A percentile compares a stretch with the other conserved stretches of the same genome.
Conservation (phyloP, 2,888 invertebrate genomes). For the Frankliniella intonsa region DNA sequence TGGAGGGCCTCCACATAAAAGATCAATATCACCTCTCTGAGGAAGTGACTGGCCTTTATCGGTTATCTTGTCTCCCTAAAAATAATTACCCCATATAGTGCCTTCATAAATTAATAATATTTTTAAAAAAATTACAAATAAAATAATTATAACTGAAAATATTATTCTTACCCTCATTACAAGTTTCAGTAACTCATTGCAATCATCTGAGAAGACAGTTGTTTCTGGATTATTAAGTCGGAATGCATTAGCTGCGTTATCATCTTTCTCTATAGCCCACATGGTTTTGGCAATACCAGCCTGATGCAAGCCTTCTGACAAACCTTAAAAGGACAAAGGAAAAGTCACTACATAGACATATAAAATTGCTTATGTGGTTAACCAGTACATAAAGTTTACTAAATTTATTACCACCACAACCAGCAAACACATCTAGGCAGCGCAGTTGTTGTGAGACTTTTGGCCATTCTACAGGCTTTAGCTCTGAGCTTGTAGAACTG, state of each 20-base stretch:
- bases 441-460: constrained; percentile 53
- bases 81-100: constrained; percentile 8
- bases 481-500: constrained; percentile 42
- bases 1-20: constrained; percentile 81
- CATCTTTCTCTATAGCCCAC: constrained; percentile 80
- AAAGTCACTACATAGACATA: neutral
- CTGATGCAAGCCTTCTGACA: constrained; percentile 68
- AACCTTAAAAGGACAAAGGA: constrained; percentile 46
- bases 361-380: neutral
- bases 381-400: no score
- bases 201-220: constrained; percentile 76
- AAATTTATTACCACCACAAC: constrained; percentile 63
- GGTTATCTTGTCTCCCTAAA: constrained; percentile 51
- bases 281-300: constrained; percentile 63
- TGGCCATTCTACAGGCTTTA: constrained; percentile 44
- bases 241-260: constrained; percentile 74
- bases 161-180: constrained; percentile 56
- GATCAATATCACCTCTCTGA: constrained; percentile 71
- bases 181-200: constrained; percentile 63
- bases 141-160: neutral
- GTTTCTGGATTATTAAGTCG: constrained; percentile 67
- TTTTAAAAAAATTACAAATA: neutral
- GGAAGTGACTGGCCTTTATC: constrained; percentile 58
- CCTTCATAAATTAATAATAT: neutral
- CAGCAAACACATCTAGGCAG: constrained; percentile 78